Evolutionary conservation across 2,888 invertebrate species (phyloP), one percentile per base, ranked within the genome.

Genomic region (Corythucha ciliata): DNA sequence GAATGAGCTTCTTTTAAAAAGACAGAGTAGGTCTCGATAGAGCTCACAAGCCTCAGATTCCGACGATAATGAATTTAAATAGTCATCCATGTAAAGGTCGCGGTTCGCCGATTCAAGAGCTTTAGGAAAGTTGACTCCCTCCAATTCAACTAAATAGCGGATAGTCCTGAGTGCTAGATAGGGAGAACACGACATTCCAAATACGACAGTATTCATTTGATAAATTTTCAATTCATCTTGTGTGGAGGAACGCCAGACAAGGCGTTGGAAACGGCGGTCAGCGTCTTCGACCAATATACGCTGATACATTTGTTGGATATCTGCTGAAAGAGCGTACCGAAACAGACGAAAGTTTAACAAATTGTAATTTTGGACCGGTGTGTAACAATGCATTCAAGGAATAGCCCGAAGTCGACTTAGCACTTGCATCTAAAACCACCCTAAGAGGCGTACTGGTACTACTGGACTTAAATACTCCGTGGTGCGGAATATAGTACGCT

Each of bases 11-110:
- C 26, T 26, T 2, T 21, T 16, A 8, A 54, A 34, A 12, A 54
- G 21, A 4, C 12, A 16, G 1, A 47, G 32, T 10, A 54, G 20
- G 10, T 54, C 29, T n/a, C 16, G 16, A n/a, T 46, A 34, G 4
- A 39, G 2, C 8, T 48, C 1, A 27, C 7, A 20, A n/a, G 54
- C 52, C 18, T 39, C 33, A 10, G 32, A 26, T 21, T 39, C 40
- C 4, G 32, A 34, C 1, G 27, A 7, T 2, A 44, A 40, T 5
- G 51, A 52, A 7, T 33, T 32, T 8, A 40, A 39, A 12, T 27
- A 10, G 32, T 54, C 54, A 26, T 53, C 52, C 10, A 53, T 39
- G 34, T 16, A 46, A 14, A 46, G 12, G 33, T 46, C 32, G 8
- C 33, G 7, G 6, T 20, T 33, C 14, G 25, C 21, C 6, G 36